These are phyloP conservation scores for Pelodiscus sinensis DNA, from an alignment of 2,113 vertebrate species.

Conservation along the genomic window DNA sequence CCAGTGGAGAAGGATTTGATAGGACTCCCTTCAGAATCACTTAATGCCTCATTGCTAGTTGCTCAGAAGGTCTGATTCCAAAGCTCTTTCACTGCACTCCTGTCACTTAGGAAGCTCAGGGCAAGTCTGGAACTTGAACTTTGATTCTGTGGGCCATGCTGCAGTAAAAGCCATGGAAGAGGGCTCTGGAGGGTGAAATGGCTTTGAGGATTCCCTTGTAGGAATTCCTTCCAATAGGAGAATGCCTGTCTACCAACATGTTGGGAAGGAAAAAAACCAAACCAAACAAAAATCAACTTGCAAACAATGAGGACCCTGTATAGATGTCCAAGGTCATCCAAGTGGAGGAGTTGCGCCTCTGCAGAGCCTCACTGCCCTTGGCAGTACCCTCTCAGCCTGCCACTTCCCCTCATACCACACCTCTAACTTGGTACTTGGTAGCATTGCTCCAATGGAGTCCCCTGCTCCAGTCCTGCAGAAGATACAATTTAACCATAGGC, in stretches of 20 bases:
- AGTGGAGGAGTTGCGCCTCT: neutral
- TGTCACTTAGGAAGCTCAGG: neutral
- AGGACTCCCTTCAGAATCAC: neutral
- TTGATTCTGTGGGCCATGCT: neutral
- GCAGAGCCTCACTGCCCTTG: neutral
- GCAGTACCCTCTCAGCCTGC: neutral
- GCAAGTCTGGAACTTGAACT: neutral
- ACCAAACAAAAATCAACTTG: neutral
- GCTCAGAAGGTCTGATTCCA: neutral
- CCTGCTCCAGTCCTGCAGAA: neutral
- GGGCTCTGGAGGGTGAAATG: neutral
- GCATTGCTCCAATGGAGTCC: neutral
- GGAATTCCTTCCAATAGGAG: neutral
- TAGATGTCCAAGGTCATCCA: neutral
- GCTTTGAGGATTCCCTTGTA: neutral
- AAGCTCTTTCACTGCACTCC: neutral
- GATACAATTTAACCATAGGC: neutral
- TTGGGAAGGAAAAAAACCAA: too few species aligned
- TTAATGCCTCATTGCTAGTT: neutral
- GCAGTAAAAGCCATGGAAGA: neutral
- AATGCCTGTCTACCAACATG: neutral
- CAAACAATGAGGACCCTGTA: neutral
- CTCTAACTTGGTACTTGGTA: neutral
- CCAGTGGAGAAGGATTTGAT: neutral
- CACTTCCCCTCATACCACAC: neutral